A percentile compares a stretch with the other conserved stretches of the same genome.
Evolutionary conservation across 2,888 invertebrate genomes (phyloP).

Genomic region (Mystacides longicornis): DNA sequence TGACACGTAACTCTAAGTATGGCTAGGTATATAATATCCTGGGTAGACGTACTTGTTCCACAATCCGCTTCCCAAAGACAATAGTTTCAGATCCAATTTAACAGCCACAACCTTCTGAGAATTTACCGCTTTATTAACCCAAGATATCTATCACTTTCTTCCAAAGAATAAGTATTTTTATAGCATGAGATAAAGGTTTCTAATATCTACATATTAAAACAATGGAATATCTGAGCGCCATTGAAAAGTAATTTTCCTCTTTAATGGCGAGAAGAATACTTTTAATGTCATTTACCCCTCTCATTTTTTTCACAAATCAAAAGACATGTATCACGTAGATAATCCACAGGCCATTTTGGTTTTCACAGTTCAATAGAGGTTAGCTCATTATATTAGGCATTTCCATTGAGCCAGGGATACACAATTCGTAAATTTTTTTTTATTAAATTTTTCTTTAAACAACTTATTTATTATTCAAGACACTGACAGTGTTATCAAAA

Average conservation of each 20-base stretch:
- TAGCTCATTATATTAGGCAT: no score
- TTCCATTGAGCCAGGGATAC: no score
- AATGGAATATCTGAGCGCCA: background rate
- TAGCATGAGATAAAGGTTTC: background rate
- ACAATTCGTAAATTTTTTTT: no score
- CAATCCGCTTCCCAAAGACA: no score
- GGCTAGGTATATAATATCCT: no score
- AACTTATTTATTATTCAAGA: no score
- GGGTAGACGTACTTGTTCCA: no score
- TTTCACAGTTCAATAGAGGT: background rate
- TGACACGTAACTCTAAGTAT: no score
- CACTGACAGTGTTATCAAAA: no score
- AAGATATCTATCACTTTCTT: background rate
- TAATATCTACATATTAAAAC: slow-evolving; percentile 1
- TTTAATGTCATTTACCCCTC: background rate
- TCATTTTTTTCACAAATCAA: background rate
- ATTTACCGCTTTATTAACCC: background rate
- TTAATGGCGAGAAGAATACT: background rate
- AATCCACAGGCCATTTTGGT: background rate
- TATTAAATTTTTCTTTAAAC: no score
- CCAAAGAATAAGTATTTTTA: background rate
- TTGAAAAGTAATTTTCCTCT: background rate
- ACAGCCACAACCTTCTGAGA: no score
- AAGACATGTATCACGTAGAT: background rate
- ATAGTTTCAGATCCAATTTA: no score